Evolutionary conservation across 2,888 invertebrate species (phyloP), one percentile per base, ranked within the genome.

Genomic region (Caenorhabditis sulstoni): DNA sequence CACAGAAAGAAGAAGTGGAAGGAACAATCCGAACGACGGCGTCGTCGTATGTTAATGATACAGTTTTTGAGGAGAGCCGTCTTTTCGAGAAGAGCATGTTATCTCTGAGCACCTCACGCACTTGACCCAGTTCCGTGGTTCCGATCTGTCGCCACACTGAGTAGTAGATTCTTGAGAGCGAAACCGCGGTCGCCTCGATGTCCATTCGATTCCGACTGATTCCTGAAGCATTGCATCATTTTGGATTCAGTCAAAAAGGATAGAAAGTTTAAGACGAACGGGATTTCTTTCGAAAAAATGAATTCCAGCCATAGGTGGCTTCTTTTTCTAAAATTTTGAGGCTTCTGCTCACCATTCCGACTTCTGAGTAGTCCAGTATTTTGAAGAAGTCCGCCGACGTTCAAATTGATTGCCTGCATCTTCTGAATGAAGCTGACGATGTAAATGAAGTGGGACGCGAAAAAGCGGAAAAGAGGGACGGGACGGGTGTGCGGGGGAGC

Each of bases 401-500:
- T 76, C 11, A 77, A 22, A 67, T 78, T 78, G 22, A 78, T 55
- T n/a, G 77, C 65, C 66, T 78, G 77, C 77, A 78, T 78, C 22
- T 45, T 29, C 23, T 23, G 52, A 23, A 50, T 64, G 23, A 49
- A 14, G 16, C 37, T 49, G 18, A 45, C 39, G 14, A n/a, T 16
- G n/a, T 11, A 20, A 23, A 41, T 8, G 18, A 62, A n/a, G 20
- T 23, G 14, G n/a, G 44, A 29, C 18, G 14, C 9, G 29, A 23
- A 1, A 22, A 41, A 7, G 12, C 18, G 45, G 0, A 44, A 20
- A 14, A 4, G 45, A 9, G 20, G 50, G 23, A 20, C 18, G 45
- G 44, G 23, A 52, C 20, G 59, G 35, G 5, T 29, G 61, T 18
- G n/a, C 70, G 20, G 39, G 9, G 22, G 70, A 20, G 70, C 70